Evolutionary conservation across 2,797 vertebrate species (phyloP).

Genomic region (Typhlichthys eigenmanni): DNA sequence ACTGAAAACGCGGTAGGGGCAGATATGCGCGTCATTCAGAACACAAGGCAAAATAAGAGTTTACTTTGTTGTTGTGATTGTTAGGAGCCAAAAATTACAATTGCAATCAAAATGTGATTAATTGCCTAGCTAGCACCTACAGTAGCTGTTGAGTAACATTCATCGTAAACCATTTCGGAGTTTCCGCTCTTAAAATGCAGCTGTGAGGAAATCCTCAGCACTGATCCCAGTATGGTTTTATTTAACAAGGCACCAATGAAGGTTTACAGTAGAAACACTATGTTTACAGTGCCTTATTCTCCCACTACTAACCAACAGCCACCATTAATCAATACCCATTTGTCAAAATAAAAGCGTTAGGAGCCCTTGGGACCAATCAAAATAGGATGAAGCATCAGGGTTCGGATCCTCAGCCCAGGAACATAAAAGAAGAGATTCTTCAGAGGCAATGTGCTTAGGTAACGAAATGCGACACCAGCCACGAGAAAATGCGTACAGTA

Average conservation of each 20-base stretch:
- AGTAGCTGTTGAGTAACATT: no score
- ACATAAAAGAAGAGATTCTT: constrained; percentile 39
- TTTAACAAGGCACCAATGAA: constrained; percentile 55
- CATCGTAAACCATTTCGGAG: no score
- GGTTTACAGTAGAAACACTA: constrained; percentile 48
- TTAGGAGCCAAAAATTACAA: no score
- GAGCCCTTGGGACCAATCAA: constrained; percentile 68
- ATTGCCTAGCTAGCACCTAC: no score
- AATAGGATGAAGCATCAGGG: constrained; percentile 56
- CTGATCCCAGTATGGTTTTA: constrained; percentile 66
- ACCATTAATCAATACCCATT: constrained; percentile 77
- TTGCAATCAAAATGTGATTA: no score
- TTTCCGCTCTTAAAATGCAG: constrained; percentile 48
- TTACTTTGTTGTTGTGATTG: no score
- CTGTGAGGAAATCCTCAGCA: constrained; percentile 59
- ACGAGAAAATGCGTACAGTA: constrained; percentile 20
- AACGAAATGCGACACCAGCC: neutral
- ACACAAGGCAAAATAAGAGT: no score
- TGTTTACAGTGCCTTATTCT: constrained; percentile 43
- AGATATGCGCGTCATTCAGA: no score
- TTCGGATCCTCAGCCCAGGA: constrained; percentile 48
- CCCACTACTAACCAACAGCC: constrained; percentile 59
- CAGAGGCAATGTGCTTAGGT: neutral
- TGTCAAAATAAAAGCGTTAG: constrained; percentile 72
- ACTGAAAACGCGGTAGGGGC: no score